Evolutionary conservation across 2,113 vertebrate genomes (phyloP), one percentile per base, ranked within the genome.

Genomic region (Rhinolophus sinicus): DNA sequence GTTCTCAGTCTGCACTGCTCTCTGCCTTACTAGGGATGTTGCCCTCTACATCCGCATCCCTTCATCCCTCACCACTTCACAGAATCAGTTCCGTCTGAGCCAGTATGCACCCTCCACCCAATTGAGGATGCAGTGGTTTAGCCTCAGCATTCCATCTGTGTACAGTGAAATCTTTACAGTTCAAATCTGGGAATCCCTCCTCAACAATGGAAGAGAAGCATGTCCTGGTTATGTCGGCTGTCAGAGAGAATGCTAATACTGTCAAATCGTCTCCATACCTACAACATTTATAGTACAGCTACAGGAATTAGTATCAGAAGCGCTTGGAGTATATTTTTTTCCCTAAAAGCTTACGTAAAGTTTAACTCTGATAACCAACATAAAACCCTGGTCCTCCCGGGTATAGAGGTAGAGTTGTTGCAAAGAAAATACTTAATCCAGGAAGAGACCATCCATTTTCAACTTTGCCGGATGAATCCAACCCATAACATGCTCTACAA

Each of bases 381-480:
- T 28, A 26, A 85, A 88, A 77, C 24, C 5, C 33, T 81, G n/a
- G 76, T 38, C 40, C 60, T 88, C 54, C 40, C 15, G 30, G 54
- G 26, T 77, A 0, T 19, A 30, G n/a, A 90, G 38, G 24, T 38
- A 50, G 65, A 75, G 7, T 4, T 38, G 21, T 62, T 78, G 10
- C 62, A 84, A 94, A 93, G 89, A 40, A 92, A 94, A 89, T 40
- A 88, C 19, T n/a, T 87, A 13, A 16, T 69, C 5, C n/a, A 76
- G 35, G 35, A 26, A 69, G 62, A 91, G 1, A 54, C 2, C 11
- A 65, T 30, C 1, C 3, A 90, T 81, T 97, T 93, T 72, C n/a
- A 93, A 94, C 40, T 15, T 85, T 56, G 13, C 22, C 58, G 77
- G 65, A 81, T 47, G 64, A 89, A 87, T 85, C 60, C 22, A 77